Evolutionary conservation across 2,797 vertebrate genomes (phyloP).

Genomic region (Kryptolebias ocellatus): DNA sequence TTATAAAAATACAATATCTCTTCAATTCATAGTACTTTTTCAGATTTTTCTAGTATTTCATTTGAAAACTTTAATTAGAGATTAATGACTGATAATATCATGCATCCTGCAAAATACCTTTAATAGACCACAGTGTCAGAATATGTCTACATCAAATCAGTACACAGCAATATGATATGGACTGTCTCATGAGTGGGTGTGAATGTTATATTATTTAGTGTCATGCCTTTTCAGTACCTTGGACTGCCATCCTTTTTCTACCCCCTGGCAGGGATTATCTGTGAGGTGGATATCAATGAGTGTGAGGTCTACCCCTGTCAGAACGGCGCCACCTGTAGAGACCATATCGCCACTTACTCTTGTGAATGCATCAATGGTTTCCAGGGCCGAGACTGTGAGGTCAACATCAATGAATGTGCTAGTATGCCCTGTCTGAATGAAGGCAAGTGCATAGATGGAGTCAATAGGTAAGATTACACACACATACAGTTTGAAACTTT

Average conservation of each 20-base stretch:
- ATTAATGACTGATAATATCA: too few relatives aligned
- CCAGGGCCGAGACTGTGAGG: slow-evolving; percentile 85
- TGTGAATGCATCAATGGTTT: slow-evolving; percentile 89
- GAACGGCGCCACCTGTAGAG: slow-evolving; percentile 85
- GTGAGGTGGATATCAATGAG: slow-evolving; percentile 90
- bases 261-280: slow-evolving; percentile 79
- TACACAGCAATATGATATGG: too few relatives aligned
- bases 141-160: too few relatives aligned
- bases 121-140: too few relatives aligned
- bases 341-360: slow-evolving; percentile 86
- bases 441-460: slow-evolving; percentile 84
- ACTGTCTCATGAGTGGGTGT: too few relatives aligned
- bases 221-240: slow-evolving; percentile 1
- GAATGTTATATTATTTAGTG: not conserved
- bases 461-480: slow-evolving; percentile 85
- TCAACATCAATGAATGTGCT: slow-evolving; percentile 90
- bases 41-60: too few relatives aligned
- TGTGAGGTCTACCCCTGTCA: slow-evolving; percentile 88
- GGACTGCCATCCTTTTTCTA: slow-evolving; percentile 17
- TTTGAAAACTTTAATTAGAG: too few relatives aligned
- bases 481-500: not conserved
- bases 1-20: too few relatives aligned
- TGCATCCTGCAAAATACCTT: too few relatives aligned
- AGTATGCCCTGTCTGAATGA: slow-evolving; percentile 86
- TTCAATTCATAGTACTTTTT: too few relatives aligned